Conservation (phyloP, 1,140 invertebrate species). For the Potamilus streckersoni region DNA sequence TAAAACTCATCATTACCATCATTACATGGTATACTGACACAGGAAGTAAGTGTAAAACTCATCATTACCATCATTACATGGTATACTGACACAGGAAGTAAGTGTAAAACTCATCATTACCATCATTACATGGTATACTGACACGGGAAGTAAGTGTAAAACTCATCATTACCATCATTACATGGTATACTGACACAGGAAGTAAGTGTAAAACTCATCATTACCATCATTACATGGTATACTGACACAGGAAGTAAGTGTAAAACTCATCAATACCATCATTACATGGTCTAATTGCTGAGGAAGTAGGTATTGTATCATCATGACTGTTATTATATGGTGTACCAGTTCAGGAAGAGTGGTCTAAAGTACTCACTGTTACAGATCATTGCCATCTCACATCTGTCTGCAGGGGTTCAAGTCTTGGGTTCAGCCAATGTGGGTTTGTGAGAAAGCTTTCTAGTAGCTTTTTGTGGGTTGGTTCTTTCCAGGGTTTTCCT, state of each 20-base stretch:
- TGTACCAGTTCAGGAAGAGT: conserved; percentile 76
- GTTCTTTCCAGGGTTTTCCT: too few relatives aligned
- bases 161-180: conserved; percentile 75
- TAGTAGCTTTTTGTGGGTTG: too few relatives aligned
- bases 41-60: conserved; percentile 71
- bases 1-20: conserved; percentile 73
- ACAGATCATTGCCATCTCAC: too few relatives aligned
- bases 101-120: conserved; percentile 70
- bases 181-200: conserved; percentile 75
- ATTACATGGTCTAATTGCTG: conserved; percentile 76
- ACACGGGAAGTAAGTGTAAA: conserved; percentile 72
- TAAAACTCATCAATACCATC: conserved; percentile 72
- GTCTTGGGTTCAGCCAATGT: too few relatives aligned
- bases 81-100: conserved; percentile 76
- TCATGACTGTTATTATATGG: conserved; percentile 75
- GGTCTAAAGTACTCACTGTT: conserved; percentile 64
- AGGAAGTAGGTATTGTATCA: conserved; percentile 72
- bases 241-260: conserved; percentile 75
- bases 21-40: conserved; percentile 76
- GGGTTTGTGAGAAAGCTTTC: too few relatives aligned
- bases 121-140: conserved; percentile 77
- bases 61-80: conserved; percentile 75
- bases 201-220: conserved; percentile 71
- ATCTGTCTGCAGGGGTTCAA: too few relatives aligned
- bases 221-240: conserved; percentile 76